phyloP scores from a whole-genome alignment of 2,797 vertebrate species.

The Loriculus beryllinus region DNA sequence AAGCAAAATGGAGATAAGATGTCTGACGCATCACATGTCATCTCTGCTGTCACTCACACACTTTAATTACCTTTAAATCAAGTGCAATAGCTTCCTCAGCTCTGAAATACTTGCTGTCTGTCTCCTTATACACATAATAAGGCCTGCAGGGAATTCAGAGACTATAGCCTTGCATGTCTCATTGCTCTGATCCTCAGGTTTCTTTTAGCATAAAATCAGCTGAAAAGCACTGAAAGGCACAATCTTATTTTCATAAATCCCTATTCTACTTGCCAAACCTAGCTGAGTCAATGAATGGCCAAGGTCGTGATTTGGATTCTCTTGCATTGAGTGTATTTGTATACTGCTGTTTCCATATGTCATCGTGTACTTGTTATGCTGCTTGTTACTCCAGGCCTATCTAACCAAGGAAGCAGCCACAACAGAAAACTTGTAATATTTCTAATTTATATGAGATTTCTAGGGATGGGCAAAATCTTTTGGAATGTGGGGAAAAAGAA shows the following conservation, averaged over 20 bases:
- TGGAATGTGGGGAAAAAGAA: neutral
- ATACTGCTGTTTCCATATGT: neutral
- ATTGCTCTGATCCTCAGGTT: conserved; percentile 41
- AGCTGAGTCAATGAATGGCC: neutral
- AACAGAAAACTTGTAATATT: neutral
- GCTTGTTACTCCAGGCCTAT: neutral
- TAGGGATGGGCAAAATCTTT: neutral
- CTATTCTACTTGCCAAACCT: neutral
- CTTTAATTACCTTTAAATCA: conserved; percentile 63
- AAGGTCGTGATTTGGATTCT: conserved; percentile 25
- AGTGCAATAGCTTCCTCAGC: conserved; percentile 40
- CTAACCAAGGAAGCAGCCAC: neutral
- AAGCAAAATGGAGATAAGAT: conserved; percentile 11
- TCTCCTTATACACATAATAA: conserved; percentile 38
- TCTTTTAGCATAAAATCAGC: conserved; percentile 51
- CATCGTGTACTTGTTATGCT: neutral
- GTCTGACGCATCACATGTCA: neutral
- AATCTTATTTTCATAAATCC: conserved; percentile 40
- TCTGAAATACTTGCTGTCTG: conserved; percentile 41
- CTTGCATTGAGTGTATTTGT: neutral
- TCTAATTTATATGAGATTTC: neutral
- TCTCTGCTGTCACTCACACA: conserved; percentile 34
- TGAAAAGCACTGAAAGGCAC: neutral
- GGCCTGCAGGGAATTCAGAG: conserved; percentile 55
- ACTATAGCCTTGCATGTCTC: conserved; percentile 15